Percentiles rank a stretch among this genome's conserved stretches.
Evolutionary conservation across 2,888 invertebrate genomes (phyloP).

Genomic region (Rhodophaea formosa): DNA sequence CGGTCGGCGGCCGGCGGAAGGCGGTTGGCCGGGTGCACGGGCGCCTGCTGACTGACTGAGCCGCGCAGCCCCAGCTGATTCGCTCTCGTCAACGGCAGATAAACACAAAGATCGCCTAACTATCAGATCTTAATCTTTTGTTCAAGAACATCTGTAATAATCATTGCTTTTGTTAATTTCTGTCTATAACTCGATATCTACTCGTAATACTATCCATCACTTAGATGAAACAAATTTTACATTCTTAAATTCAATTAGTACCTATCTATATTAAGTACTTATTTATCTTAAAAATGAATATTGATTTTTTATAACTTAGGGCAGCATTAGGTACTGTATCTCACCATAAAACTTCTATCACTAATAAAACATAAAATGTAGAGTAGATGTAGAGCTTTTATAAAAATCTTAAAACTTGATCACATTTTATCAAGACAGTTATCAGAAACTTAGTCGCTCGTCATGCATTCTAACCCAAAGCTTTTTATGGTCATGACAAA

Average conservation of each 20-base stretch:
- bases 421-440: constrained; percentile 7
- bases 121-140: too few species aligned
- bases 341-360: neutral
- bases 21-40: constrained; percentile 48
- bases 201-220: too few species aligned
- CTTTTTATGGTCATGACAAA: constrained; percentile 60
- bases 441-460: constrained; percentile 27
- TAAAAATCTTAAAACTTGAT: neutral
- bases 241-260: too few species aligned
- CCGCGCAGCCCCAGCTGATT: constrained; percentile 42
- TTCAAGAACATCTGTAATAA: too few species aligned
- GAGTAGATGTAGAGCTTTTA: constrained; percentile 5
- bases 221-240: too few species aligned
- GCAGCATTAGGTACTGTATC: neutral
- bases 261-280: neutral
- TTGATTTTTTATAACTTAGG: too few species aligned
- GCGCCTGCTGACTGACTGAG: constrained; percentile 52
- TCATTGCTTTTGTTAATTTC: too few species aligned
- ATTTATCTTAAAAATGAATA: neutral
- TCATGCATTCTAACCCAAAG: constrained; percentile 40
- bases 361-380: neutral
- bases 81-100: constrained; percentile 32
- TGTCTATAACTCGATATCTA: too few species aligned
- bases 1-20: too few species aligned
- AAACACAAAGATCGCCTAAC: neutral